Evolutionary conservation across 2,113 vertebrate species (phyloP).

Genomic region (Pica pica): DNA sequence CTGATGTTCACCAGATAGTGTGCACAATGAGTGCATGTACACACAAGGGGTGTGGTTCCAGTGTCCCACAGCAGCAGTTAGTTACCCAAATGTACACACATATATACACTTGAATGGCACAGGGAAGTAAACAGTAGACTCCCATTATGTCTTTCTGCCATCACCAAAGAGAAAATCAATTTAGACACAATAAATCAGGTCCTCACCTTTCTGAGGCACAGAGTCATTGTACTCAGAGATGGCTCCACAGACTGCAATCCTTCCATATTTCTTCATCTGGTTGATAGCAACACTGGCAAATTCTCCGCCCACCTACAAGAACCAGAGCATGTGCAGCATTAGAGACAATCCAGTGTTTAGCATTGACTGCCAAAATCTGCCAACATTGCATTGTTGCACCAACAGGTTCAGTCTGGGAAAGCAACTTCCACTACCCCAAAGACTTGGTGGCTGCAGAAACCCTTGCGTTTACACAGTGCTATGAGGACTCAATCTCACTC

Average conservation of each 20-base stretch:
- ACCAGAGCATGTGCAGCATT: background rate
- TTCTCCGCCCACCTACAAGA: slow-evolving; percentile 82
- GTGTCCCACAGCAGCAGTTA: background rate
- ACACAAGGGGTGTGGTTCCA: background rate
- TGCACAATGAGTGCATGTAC: background rate
- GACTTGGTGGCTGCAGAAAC: background rate
- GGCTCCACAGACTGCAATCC: slow-evolving; percentile 85
- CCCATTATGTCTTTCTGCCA: background rate
- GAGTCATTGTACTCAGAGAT: slow-evolving; percentile 83
- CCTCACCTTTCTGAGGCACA: slow-evolving; percentile 74
- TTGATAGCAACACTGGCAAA: slow-evolving; percentile 74
- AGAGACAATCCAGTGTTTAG: background rate
- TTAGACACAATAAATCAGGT: background rate
- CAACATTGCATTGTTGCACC: background rate
- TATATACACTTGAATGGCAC: background rate
- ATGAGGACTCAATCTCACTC: background rate
- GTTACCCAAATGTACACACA: background rate
- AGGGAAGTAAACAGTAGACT: background rate
- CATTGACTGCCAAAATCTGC: background rate
- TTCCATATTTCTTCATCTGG: slow-evolving; percentile 86
- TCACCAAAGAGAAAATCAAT: background rate
- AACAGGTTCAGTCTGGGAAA: background rate
- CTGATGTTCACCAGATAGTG: background rate
- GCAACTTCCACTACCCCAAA: background rate
- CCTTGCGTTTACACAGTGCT: background rate